A percentile compares a stretch with the other conserved stretches of the same genome.
Evolutionary conservation across 2,797 vertebrate genomes (phyloP).

Genomic region (Poecile montanus): DNA sequence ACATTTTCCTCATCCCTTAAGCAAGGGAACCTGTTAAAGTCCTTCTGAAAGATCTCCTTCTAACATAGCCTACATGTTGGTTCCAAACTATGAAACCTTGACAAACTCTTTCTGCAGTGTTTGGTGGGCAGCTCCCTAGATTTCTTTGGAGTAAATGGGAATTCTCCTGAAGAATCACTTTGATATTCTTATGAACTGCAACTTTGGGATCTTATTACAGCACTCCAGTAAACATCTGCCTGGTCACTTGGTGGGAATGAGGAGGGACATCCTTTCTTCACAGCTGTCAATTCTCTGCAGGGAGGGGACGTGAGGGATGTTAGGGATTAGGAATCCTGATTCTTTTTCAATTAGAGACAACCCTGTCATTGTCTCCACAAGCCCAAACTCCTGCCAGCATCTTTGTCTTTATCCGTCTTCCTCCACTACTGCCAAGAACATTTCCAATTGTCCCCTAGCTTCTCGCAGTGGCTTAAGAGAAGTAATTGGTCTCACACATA

Average conservation of each 20-base stretch:
- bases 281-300: neutral
- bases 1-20: neutral
- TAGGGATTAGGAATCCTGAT: neutral
- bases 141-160: neutral
- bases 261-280: neutral
- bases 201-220: neutral
- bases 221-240: neutral
- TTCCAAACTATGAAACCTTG: neutral
- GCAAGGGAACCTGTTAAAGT: neutral
- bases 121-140: neutral
- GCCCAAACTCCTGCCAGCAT: neutral
- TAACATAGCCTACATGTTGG: neutral
- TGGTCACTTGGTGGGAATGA: neutral
- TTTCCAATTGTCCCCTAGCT: neutral
- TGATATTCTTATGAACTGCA: neutral
- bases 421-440: neutral
- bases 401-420: constrained; percentile 2
- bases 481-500: neutral
- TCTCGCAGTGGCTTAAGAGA: neutral
- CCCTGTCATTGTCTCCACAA: neutral
- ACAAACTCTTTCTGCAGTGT: neutral
- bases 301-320: neutral
- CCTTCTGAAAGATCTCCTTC: neutral
- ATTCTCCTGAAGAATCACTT: neutral
- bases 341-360: neutral